Percentiles rank a stretch among this genome's conserved stretches.
phyloP scores from a whole-genome alignment of 2,797 vertebrate species.

The Coluber constrictor region DNA sequence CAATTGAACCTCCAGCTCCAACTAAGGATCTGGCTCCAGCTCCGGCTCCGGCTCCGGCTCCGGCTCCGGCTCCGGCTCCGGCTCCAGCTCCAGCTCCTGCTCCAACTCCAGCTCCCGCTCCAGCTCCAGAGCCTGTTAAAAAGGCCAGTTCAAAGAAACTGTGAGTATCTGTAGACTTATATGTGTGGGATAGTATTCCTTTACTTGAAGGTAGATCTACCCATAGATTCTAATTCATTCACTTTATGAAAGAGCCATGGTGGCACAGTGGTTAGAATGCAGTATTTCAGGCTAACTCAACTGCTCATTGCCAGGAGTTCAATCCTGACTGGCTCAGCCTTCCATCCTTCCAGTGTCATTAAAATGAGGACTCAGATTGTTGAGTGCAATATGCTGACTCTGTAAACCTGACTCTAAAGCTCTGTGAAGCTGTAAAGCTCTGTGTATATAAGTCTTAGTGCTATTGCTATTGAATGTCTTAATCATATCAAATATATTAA shows the following conservation, averaged over 20 bases:
- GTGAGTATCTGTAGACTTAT: background rate
- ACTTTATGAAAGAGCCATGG: background rate
- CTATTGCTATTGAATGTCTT: background rate
- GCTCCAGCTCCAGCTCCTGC: fast-evolving
- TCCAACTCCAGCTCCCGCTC: no score
- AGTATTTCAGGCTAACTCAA: background rate
- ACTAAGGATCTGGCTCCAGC: background rate
- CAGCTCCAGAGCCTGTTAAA: background rate
- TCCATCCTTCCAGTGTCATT: background rate
- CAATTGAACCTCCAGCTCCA: no score
- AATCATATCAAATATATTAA: no score
- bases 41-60: background rate
- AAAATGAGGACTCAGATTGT: background rate
- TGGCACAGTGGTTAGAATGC: background rate
- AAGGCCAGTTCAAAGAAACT: background rate
- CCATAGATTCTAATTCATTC: background rate
- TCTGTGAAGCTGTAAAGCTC: no score
- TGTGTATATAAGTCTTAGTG: background rate
- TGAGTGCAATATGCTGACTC: background rate
- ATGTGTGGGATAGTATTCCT: background rate
- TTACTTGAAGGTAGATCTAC: background rate
- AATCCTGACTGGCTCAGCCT: background rate
- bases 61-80: fast-evolving
- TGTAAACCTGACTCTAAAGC: background rate
- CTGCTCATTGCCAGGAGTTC: background rate